phyloP scores from a whole-genome alignment of 2,888 invertebrate genomes.

The Hyalella azteca region DNA sequence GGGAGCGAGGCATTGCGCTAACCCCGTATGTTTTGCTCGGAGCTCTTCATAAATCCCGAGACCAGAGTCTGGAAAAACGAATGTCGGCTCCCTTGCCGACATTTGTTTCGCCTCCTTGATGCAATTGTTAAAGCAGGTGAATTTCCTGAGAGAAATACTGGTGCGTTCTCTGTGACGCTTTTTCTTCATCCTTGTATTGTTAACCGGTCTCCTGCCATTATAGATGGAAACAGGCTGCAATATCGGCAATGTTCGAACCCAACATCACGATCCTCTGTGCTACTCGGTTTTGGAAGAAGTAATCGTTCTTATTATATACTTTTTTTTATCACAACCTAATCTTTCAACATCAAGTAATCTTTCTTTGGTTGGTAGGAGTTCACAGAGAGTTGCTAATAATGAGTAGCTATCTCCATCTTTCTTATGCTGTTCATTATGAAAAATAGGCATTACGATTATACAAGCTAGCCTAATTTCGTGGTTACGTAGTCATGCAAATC shows the following conservation, averaged over 20 bases:
- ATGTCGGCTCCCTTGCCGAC: neutral
- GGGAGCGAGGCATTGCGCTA: no score
- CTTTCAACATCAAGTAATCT: no score
- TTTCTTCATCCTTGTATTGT: neutral
- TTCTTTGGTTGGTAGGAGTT: no score
- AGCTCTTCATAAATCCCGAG: neutral
- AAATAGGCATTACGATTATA: no score
- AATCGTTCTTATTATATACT: no score
- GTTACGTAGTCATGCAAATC: neutral
- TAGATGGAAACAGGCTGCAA: neutral
- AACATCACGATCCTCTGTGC: neutral
- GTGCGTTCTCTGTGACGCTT: neutral
- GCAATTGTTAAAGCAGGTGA: neutral
- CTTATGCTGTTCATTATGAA: no score
- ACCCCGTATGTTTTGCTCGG: no score
- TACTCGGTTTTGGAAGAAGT: neutral
- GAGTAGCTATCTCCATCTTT: no score
- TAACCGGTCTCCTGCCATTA: neutral
- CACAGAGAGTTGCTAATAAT: no score
- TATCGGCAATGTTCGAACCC: neutral
- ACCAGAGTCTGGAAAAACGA: neutral
- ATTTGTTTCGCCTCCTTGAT: constrained; percentile 8
- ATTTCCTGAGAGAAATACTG: neutral
- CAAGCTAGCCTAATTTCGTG: no score
- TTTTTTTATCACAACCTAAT: no score